Percentiles rank a stretch among this genome's conserved stretches.
These are phyloP conservation scores for Ariopsis seemanni DNA, from an alignment of 2,113 vertebrate genomes.

Conservation along the genomic window DNA sequence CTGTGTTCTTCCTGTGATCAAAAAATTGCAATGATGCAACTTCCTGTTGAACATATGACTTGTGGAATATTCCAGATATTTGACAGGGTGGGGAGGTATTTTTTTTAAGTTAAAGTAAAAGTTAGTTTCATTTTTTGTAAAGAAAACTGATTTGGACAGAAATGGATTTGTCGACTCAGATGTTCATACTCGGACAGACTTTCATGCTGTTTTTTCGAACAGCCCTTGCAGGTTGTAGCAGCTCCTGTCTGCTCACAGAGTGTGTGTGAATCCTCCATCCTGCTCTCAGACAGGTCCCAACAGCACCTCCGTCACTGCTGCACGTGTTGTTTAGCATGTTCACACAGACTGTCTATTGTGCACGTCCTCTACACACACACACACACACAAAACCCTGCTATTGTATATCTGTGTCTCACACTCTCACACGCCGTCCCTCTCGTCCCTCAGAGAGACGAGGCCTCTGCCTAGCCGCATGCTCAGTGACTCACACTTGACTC, in stretches of 20 bases:
- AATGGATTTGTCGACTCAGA: neutral
- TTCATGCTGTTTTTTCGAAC: neutral
- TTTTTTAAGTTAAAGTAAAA: neutral
- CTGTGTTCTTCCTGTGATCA: neutral
- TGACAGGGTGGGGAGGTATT: neutral
- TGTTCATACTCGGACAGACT: neutral
- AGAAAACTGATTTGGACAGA: neutral
- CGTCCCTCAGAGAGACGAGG: constrained; percentile 31
- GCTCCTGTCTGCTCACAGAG: constrained; percentile 5
- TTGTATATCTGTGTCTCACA: constrained; percentile 63
- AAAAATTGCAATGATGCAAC: neutral
- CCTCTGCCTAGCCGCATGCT: constrained; percentile 49
- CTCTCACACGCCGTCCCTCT: constrained; percentile 53
- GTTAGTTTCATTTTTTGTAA: neutral
- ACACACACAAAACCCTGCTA: constrained; percentile 60
- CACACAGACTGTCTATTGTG: constrained; percentile 46
- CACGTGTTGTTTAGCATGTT: constrained; percentile 19
- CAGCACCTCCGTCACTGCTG: constrained; percentile 27
- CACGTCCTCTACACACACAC: neutral
- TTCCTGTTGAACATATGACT: neutral
- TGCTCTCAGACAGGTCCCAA: constrained; percentile 38
- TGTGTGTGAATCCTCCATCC: constrained; percentile 12
- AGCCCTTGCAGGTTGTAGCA: neutral
- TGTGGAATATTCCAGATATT: neutral
- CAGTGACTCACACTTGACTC: constrained; percentile 67